Percentiles rank a stretch among this genome's conserved stretches.
phyloP scores from a whole-genome alignment of 2,888 invertebrate genomes.

The Ophion slaviceki region DNA sequence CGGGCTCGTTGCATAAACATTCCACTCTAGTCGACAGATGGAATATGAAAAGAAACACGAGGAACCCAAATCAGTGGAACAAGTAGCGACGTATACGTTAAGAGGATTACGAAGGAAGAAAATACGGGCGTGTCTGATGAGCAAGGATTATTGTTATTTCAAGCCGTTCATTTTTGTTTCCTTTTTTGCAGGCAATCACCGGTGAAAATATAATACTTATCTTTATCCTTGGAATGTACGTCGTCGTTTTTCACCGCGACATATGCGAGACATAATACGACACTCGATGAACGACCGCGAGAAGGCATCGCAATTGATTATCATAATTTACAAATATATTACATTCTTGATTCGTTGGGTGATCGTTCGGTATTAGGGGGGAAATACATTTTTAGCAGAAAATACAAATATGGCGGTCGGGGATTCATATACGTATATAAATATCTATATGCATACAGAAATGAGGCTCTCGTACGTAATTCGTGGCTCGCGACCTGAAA shows the following conservation, averaged over 20 bases:
- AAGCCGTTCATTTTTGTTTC: conserved; percentile 3
- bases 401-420: conserved; percentile 74
- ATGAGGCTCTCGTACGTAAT: conserved; percentile 41
- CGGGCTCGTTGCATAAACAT: conserved; percentile 37
- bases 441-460: conserved; percentile 43
- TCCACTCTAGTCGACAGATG: conserved; percentile 49
- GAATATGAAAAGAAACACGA: conserved; percentile 9
- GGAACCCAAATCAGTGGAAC: background rate
- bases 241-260: conserved; percentile 31
- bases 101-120: background rate
- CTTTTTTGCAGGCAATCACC: conserved; percentile 19
- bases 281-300: conserved; percentile 30
- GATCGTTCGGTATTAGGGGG: conserved; percentile 25
- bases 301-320: conserved; percentile 61
- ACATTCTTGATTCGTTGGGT: conserved; percentile 69
- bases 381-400: conserved; percentile 72
- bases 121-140: background rate
- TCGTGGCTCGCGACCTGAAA: conserved; percentile 25
- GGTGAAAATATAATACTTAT: conserved; percentile 54
- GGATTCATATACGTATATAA: conserved; percentile 37
- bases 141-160: conserved; percentile 38
- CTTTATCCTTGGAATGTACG: conserved; percentile 54
- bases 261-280: conserved; percentile 15
- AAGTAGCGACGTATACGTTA: background rate
- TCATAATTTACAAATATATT: conserved; percentile 79